Base-by-base conservation (phyloP, 2,888 invertebrate genomes). In the Lydus trimaculatus region DNA sequence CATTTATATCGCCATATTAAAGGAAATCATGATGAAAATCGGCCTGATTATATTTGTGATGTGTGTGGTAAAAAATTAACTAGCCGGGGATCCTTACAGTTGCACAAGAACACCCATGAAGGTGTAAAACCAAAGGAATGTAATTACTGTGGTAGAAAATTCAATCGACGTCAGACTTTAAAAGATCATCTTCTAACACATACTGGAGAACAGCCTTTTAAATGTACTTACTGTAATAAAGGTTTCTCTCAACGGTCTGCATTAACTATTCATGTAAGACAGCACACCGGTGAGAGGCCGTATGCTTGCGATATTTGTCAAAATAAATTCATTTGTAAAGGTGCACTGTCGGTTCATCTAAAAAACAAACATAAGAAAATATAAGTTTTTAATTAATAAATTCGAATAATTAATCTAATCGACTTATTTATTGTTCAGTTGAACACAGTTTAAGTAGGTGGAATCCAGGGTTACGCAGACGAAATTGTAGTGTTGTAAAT, bases 21-120 rank as follows among this genome's bases (percentile, higher is more conserved):
- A 77, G 58, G 5, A 0, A 20, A 31, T 17, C 31, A 60, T 1
- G 23, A 17, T 6, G 9, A 23, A 13, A 31, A 17, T 15, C 17
- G 33, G 72, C 31, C 20, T 9, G 17, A 56, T 31, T 60, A 75
- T 52, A 61, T 77, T 13, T 80, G 80, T 61, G 79, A 80, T 65
- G 72, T 75, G 33, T 81, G 81, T 69, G 81, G 80, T 5, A 82
- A 82, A 83, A 31, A 76, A 79, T n/a, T 80, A 78, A 63, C 13
- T 1, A 15, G 4, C 7, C 5, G 75, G 75, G 58, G 74, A 0
- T 80, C 80, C 31, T 72, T 83, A 6, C 64, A 77, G 58, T 76
- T 78, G 0, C 87, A 87, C 71, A 75, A 84, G 67, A 83, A 84
- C 64, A 83, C 85, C 7, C 88, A 87, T 62, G 71, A 79, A 59